Base-by-base conservation (phyloP, 2,888 invertebrate genomes). In the Diachrysia chrysitis region DNA sequence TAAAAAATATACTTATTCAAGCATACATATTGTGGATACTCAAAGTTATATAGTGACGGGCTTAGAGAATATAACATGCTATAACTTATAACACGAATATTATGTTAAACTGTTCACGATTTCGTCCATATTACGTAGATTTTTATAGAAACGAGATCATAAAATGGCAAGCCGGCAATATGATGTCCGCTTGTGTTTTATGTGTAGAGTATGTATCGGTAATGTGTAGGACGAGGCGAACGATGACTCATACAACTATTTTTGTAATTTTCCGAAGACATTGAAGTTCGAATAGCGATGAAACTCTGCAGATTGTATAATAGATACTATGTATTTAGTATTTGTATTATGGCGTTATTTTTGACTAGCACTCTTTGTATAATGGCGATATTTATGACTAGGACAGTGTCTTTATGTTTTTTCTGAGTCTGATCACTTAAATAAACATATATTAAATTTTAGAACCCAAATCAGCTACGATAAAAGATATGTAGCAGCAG, bases 201-300 rank as follows among this genome's bases (percentile, higher is more conserved):
- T 82, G 73, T 73, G 75, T 56, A 55, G 60, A 17, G 72, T 69
- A 32, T 61, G 72, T 75, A 79, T 75, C 67, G 80, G 75, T 79
- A 78, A 79, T 75, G 79, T 73, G 79, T 83, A 73, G 76, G 76
- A 74, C 69, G 76, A 58, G 69, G 76, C 73, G 21, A 14, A 19
- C 64, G 76, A 79, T 87, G 86, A 87, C 73, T 87, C 85, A 87
- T 69, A 65, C 57, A 63, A 76, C 84, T 85, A 86, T 87, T 85
- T 88, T 80, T 73, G 83, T 81, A 73, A 63, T 71, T 78, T 78
- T 75, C 63, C 66, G 66, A 71, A 73, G 62, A 71, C 74, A 76
- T 82, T 74, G 80, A 73, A 76, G 69, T 69, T 79, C 76, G 62
- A 54, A 37, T 61, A 58, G 68, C 73, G 77, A 70, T 75, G 68